Evolutionary conservation across 2,888 invertebrate species (phyloP), one percentile per base, ranked within the genome.

Genomic region (Tipula lateralis): DNA sequence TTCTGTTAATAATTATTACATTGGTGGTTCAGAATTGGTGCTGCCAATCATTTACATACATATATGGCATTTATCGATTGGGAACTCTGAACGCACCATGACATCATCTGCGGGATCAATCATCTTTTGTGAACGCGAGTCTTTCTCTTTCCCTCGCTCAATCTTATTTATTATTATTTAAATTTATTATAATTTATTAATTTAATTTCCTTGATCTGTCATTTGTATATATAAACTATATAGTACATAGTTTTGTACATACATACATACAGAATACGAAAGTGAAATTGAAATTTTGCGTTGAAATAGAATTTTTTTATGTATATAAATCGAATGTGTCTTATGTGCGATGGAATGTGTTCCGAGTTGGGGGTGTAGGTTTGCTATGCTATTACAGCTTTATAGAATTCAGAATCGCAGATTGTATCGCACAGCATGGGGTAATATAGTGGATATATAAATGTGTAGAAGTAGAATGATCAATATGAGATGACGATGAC

Each of bases 281-380:
- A 66, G 66, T 66, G 66, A 66, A 66, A 66, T 66, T 66, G 9
- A 66, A 66, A 24, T 66, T 66, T 66, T 66, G 66, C 66, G 66
- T 66, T 24, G 12, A 66, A 66, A 24, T 24, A 66, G 19, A 66
- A 66, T 66, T 66, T 13, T 39, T n/a, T 13, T 39, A 4, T 32
- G 32, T 32, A 32, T 39, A 39, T 39, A 0, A n/a, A n/a, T n/a
- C n/a, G 16, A 6, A 16, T 50, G 16, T 66, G 66, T 66, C 66
- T 66, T 66, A 66, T 19, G 66, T 66, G 66, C 24, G 66, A 66
- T 66, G 66, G 66, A 66, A 66, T 66, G 66, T 66, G 66, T 66
- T 66, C 66, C 66, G 66, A 66, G 9, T 66, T 66, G 66, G 24
- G 24, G 66, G 66, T 66, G 66, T 66, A 66, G 50, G 50, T 66